These are phyloP conservation scores for Drosophila subobscura DNA, from an alignment of 1,140 invertebrate genomes.

Conservation along the genomic window DNA sequence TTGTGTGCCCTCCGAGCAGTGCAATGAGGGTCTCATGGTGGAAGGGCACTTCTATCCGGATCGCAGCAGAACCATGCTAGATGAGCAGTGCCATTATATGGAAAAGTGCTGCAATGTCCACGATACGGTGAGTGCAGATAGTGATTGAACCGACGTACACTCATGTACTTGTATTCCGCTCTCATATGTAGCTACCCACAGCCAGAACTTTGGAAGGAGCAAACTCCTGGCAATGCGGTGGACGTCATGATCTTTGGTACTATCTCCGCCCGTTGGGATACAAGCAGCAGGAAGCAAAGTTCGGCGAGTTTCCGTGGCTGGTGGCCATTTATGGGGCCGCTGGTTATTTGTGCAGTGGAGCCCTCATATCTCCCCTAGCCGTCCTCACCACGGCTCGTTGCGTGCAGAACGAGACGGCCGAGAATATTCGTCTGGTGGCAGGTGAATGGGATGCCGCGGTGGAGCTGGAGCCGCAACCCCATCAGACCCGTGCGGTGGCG, in stretches of 20 bases:
- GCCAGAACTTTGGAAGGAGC: background rate
- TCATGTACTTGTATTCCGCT: too few relatives aligned
- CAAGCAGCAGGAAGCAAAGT: slow-evolving; percentile 54
- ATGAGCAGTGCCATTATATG: slow-evolving; percentile 61
- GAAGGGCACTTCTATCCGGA: slow-evolving; percentile 60
- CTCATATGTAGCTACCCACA: slow-evolving; percentile 9
- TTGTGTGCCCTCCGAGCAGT: slow-evolving; percentile 56
- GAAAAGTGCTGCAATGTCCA: slow-evolving; percentile 56
- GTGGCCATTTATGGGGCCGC: slow-evolving; percentile 34
- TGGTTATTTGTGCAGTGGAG: slow-evolving; percentile 61
- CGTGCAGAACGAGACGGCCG: slow-evolving; percentile 10
- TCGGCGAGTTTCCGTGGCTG: slow-evolving; percentile 66
- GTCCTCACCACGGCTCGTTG: slow-evolving; percentile 58
- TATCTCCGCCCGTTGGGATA: slow-evolving; percentile 52
- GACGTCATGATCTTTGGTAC: slow-evolving; percentile 46
- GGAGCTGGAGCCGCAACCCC: slow-evolving; percentile 45
- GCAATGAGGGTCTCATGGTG: slow-evolving; percentile 49
- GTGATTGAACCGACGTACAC: too few relatives aligned
- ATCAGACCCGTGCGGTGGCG: slow-evolving; percentile 37
- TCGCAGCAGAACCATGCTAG: slow-evolving; percentile 41
- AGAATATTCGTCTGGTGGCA: slow-evolving; percentile 40
- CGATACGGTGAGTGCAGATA: slow-evolving; percentile 32
- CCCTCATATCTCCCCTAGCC: slow-evolving; percentile 41
- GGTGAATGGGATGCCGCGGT: slow-evolving; percentile 67
- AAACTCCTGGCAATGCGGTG: slow-evolving; percentile 34